Evolutionary conservation across 2,888 invertebrate species (phyloP).

Genomic region (Drosophila paranaensis): DNA sequence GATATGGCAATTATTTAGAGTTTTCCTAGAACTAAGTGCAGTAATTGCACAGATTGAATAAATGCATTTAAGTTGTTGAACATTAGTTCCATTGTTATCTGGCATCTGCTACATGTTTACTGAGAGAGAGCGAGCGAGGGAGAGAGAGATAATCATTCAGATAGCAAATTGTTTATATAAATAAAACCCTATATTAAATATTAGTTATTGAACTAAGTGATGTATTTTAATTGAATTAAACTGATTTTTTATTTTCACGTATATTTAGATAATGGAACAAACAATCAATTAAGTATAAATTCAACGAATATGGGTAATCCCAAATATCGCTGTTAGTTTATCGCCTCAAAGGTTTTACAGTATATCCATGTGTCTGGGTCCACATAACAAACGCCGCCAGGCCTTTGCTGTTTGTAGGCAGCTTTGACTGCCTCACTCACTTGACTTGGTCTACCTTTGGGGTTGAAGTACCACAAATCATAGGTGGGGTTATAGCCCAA

Average conservation of each 20-base stretch:
- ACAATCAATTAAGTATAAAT: background rate
- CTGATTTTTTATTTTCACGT: background rate
- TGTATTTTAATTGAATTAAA: background rate
- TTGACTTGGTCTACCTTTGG: constrained; percentile 46
- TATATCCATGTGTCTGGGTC: constrained; percentile 44
- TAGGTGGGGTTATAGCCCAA: constrained; percentile 66
- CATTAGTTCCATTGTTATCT: constrained; percentile 3
- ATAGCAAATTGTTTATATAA: background rate
- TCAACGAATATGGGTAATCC: background rate
- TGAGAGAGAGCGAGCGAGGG: background rate
- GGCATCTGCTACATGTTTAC: background rate
- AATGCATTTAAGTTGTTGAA: constrained; percentile 1
- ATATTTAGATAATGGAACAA: constrained; percentile 1
- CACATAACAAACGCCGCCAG: constrained; percentile 56
- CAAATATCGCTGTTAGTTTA: background rate
- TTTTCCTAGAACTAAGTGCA: background rate
- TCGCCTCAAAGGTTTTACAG: constrained; percentile 29
- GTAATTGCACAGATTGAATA: constrained; percentile 1
- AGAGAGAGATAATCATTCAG: background rate
- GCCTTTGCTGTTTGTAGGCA: constrained; percentile 41
- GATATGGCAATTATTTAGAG: background rate
- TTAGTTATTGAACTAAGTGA: background rate
- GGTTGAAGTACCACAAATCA: constrained; percentile 65
- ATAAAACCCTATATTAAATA: background rate
- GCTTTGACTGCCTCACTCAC: constrained; percentile 27